Evolutionary conservation across 2,113 vertebrate species (phyloP), one percentile per base, ranked within the genome.

Genomic region (Toxostoma redivivum): DNA sequence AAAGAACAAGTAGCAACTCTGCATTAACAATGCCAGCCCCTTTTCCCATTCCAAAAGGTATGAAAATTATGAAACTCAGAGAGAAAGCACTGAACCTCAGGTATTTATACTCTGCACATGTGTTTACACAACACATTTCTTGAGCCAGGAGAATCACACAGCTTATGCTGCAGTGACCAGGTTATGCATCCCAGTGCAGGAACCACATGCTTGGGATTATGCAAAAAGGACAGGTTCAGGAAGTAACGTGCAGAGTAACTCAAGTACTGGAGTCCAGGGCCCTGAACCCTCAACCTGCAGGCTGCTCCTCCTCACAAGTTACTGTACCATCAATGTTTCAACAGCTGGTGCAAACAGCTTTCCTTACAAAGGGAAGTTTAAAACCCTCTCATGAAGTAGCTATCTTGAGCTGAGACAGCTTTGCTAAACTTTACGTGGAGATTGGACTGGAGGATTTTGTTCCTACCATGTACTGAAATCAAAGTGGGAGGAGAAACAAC

Each of bases 151-250:
- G 56, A 69, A 57, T 13, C n/a, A 57, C 0, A 0, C 14, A 56
- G 57, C 31, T 60, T 31, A 8, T 0, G 0, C 35, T 65, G 16
- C 66, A 70, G 45, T 27, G 70, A 11, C 8, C 0, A 2, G 21
- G 47, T 50, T 21, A 70, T 0, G 0, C 27, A 20, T 11, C 22
- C 44, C 50, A 64, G 64, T 2, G 1, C 0, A 0, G 6, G 24
- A 86, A 37, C 44, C 38, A 33, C 0, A 0, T 0, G 1, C 40
- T 18, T 50, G 50, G 48, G 74, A 86, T n/a, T 5, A 40, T 9
- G 12, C 20, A 35, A 33, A 51, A 8, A 25, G 22, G 19, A 64
- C 58, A 56, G 45, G 31, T 23, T 66, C 47, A 45, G 35, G 53
- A 88, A 80, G 21, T 13, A 42, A 80, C 53, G 30, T 33, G 28